phyloP scores from a whole-genome alignment of 92 coral and sea anemone species.

The Epizoanthus ramosus region DNA sequence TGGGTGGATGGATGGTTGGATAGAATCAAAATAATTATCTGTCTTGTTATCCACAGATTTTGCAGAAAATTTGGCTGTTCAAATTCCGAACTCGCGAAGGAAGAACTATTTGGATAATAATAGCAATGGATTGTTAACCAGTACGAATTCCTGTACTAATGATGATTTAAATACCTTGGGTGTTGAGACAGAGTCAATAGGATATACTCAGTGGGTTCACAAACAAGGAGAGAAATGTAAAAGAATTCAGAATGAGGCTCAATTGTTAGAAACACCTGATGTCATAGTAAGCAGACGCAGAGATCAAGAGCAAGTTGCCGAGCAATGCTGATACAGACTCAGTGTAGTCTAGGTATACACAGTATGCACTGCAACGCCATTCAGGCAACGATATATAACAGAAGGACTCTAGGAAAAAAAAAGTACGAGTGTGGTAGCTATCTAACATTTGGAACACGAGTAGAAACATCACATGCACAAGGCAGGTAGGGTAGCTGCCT shows the following conservation, averaged over 20 bases:
- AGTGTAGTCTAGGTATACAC: too few relatives aligned
- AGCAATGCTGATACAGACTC: too few relatives aligned
- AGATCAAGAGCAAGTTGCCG: too few relatives aligned
- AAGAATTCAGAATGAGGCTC: constrained; percentile 27
- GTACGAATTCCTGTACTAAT: too few relatives aligned
- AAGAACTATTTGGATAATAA: not conserved
- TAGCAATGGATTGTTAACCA: too few relatives aligned
- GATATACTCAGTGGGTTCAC: constrained; percentile 88
- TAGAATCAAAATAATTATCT: not conserved
- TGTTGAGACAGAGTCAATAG: constrained; percentile 26
- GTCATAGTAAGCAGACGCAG: not conserved
- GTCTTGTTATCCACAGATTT: not conserved
- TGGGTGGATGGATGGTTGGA: not conserved
- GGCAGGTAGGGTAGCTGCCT: too few relatives aligned
- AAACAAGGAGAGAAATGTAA: constrained; percentile 67
- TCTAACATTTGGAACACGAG: too few relatives aligned
- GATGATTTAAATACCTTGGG: not conserved
- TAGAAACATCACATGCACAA: too few relatives aligned
- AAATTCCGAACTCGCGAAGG: not conserved
- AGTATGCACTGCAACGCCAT: too few relatives aligned
- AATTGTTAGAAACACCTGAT: not conserved
- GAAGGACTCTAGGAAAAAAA: too few relatives aligned
- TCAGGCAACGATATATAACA: too few relatives aligned
- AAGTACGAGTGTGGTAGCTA: too few relatives aligned
- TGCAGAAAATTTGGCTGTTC: not conserved